Base-by-base conservation (phyloP, 1,140 invertebrate species). In the Pseudachorutes palmiensis region DNA sequence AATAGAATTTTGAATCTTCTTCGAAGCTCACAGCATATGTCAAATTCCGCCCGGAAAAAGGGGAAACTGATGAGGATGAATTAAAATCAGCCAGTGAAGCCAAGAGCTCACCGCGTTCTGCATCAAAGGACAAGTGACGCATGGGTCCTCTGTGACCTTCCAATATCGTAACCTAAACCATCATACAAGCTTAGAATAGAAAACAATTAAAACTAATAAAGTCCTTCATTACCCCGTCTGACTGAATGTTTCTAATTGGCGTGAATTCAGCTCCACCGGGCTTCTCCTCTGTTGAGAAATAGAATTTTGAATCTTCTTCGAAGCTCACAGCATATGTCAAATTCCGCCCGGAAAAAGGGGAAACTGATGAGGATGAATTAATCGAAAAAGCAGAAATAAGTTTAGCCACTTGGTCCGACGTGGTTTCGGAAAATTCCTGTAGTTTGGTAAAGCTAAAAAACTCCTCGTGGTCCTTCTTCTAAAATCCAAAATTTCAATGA, bases 71-170 rank as follows among this genome's bases (percentile, higher is more conserved):
- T 9, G 59, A 36, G 59, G 19, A 9, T 5, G 59, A 29, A 30
- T 61, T 36, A 29, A 36, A n/a, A 22, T 24, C 30, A 29, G 61
- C 12, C 2, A 63, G 28, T 24, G 30, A 16, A 26, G 59, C 59
- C 59, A 61, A 31, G 12, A 22, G 30, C 14, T 61, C 32, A 33
- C 59, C 59, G 12, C 32, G 14, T 26, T 30, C 19, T 14, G 12
- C 19, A 61, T 61, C 59, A 31, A 61, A 61, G 14, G 59, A 14
- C 32, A 61, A 26, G 19, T 29, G 28, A 31, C 55, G 55, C 28
- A 58, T 9, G n/a, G 55, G 9, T 58, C n/a, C 28, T 22, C 9
- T 24, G 24, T 58, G 55, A 24, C 55, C 9, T 5, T 58, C 28
- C 5, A 58, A 58, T 12, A 22, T 14, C 22, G 5, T 9, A 9